Base-by-base conservation (phyloP, 2,888 invertebrate species). In the Automeris io region DNA sequence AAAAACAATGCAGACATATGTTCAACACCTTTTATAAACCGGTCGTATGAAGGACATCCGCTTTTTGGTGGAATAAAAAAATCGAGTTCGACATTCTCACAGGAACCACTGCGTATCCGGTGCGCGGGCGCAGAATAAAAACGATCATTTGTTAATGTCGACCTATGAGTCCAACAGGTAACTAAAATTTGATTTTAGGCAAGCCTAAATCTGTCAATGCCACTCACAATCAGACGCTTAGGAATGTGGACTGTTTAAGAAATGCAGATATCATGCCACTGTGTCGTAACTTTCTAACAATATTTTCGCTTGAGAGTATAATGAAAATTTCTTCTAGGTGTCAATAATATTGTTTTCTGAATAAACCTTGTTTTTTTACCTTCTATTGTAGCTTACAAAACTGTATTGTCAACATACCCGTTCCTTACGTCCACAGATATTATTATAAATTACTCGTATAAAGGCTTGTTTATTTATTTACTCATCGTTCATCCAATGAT, bases 21-120 rank as follows among this genome's bases (percentile, higher is more conserved):
- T 71, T 86, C 81, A 76, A 85, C 85, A 85, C 85, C 85, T 86
- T 86, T 85, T 80, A 85, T 83, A 85, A 69, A 82, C 82, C 85
- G 79, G 82, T 83, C 74, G 73, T 60, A 67, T 67, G 83, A 85
- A 86, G 85, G 85, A 86, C 85, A 81, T 86, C 85, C 85, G 83
- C 80, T 83, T 82, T 85, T 83, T 80, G 74, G 77, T 72, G 65
- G 66, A 70, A 71, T 37, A 61, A 70, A 68, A 76, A 79, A 77
- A 76, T 72, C 58, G 74, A 76, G 74, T 67, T 78, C 82, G 72
- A 78, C 80, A 81, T 83, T 85, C 85, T 80, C 83, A 86, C 82
- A 85, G 83, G 85, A 85, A 82, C 85, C 73, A 67, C 71, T 54
- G 69, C 69, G 79, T 75, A 81, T 85, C 85, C 85, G 85, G 85